These are phyloP conservation scores for Mirounga angustirostris DNA, from an alignment of 2,113 vertebrate species.

Conservation along the genomic window DNA sequence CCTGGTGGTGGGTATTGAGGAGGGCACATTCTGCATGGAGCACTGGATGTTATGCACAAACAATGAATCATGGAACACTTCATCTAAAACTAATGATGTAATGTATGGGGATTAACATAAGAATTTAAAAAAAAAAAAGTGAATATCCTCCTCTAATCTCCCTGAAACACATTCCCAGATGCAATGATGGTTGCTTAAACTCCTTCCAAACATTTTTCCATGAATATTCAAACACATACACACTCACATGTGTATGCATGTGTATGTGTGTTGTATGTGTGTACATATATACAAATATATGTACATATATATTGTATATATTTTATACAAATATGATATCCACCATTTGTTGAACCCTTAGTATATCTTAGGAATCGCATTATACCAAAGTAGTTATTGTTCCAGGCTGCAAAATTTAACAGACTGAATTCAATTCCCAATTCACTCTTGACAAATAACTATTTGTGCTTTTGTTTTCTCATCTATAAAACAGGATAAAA, in stretches of 20 bases:
- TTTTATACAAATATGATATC: background rate
- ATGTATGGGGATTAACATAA: no score
- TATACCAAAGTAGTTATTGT: background rate
- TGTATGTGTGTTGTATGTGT: background rate
- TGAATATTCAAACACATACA: background rate
- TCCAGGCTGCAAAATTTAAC: background rate
- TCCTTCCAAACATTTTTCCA: background rate
- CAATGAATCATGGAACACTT: no score
- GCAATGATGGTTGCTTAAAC: background rate
- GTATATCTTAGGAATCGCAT: background rate
- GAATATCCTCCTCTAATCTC: background rate
- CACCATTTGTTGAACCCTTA: background rate
- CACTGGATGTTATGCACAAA: no score
- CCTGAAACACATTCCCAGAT: background rate
- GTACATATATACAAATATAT: rapidly evolving
- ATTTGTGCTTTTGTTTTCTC: background rate
- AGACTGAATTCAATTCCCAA: background rate
- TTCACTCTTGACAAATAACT: background rate
- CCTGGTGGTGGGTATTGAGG: no score
- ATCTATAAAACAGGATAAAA: background rate
- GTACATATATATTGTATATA: no score
- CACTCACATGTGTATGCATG: background rate
- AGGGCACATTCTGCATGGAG: no score
- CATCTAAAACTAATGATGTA: no score
- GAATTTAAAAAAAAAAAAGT: background rate